phyloP scores from a whole-genome alignment of 2,797 vertebrate species.

The Notolabrus celidotus region DNA sequence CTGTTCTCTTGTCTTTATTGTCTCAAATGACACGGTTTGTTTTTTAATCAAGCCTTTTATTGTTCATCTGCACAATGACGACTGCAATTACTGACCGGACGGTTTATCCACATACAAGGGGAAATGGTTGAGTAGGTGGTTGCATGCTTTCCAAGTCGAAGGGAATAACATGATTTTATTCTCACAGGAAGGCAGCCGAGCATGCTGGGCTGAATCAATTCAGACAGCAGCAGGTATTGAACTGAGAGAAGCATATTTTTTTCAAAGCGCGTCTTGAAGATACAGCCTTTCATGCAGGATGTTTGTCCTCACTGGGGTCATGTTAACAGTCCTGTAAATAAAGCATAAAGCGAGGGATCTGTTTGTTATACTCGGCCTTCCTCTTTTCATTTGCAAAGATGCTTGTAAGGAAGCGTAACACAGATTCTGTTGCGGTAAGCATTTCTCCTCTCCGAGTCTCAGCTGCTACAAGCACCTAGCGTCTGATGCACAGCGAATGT shows the following conservation, averaged over 20 bases:
- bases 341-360: conserved; percentile 44
- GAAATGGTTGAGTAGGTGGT: conserved; percentile 58
- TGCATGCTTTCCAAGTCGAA: conserved; percentile 43
- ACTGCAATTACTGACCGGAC: conserved; percentile 74
- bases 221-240: conserved; percentile 37
- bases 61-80: conserved; percentile 74
- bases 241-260: conserved; percentile 34
- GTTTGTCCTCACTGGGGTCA: conserved; percentile 34
- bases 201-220: conserved; percentile 52
- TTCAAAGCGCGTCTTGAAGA: conserved; percentile 40
- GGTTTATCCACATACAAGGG: conserved; percentile 65
- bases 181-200: conserved; percentile 31
- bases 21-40: conserved; percentile 77
- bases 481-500: conserved; percentile 68
- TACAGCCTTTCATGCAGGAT: conserved; percentile 42
- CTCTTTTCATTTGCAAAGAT: conserved; percentile 47
- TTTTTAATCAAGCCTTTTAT: conserved; percentile 79
- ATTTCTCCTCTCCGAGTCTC: conserved; percentile 44
- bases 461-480: conserved; percentile 53
- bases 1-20: conserved; percentile 65
- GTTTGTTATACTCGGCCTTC: conserved; percentile 43
- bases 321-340: conserved; percentile 54
- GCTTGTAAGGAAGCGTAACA: conserved; percentile 38
- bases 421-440: conserved; percentile 61
- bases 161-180: conserved; percentile 51